These are phyloP conservation scores for Catharus fuscescens DNA, from an alignment of 2,113 vertebrate genomes.

Conservation along the genomic window DNA sequence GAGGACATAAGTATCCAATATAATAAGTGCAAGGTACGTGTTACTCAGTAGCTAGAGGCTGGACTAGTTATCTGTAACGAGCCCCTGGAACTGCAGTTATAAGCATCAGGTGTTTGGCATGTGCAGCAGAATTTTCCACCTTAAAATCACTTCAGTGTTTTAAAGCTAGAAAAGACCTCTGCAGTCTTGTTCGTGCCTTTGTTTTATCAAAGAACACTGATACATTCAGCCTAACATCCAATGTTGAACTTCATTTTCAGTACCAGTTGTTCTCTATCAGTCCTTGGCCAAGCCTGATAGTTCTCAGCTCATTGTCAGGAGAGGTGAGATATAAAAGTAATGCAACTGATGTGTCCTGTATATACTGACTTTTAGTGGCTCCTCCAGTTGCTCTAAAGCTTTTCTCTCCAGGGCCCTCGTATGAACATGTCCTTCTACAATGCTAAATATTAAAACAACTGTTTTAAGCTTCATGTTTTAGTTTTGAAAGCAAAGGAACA, in stretches of 20 bases:
- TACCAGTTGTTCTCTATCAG: not conserved
- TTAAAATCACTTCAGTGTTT: not conserved
- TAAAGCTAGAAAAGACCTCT: not conserved
- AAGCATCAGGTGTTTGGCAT: not conserved
- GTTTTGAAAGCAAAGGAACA: conserved; percentile 8
- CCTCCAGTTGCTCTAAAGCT: not conserved
- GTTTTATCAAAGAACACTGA: not conserved
- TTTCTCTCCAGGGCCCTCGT: not conserved
- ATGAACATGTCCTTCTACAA: not conserved
- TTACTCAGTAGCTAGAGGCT: not conserved
- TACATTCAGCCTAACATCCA: not conserved
- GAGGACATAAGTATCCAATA: not conserved
- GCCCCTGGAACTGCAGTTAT: not conserved
- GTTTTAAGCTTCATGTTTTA: conserved; percentile 3
- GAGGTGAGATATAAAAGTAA: not conserved
- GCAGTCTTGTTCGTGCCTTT: not conserved
- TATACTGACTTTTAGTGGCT: not conserved
- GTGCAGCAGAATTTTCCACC: not conserved
- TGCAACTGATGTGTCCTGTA: not conserved
- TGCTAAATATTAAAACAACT: conserved; percentile 36
- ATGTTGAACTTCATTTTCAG: not conserved
- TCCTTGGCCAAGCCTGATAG: not conserved
- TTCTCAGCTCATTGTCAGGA: not conserved
- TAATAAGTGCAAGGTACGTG: not conserved
- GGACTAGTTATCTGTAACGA: not conserved